Base-by-base conservation (phyloP, 2,888 invertebrate species). In the Ichneumoninae sp. region DNA sequence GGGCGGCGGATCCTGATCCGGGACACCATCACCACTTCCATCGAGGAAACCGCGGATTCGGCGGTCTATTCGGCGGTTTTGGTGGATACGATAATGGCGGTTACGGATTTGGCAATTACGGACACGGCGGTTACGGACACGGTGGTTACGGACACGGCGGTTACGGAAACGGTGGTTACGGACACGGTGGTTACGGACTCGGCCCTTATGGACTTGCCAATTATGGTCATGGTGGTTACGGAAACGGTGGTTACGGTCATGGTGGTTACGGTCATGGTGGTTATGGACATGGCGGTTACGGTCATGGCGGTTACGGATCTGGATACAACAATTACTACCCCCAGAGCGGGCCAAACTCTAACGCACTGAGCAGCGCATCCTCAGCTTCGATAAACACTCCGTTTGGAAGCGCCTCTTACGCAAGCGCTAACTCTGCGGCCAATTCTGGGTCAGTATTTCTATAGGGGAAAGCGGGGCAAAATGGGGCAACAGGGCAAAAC, bases 71-170 rank as follows among this genome's bases (percentile, higher is more conserved):
- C 16, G 89, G 86, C 54, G 89, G 86, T 52, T 88, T 78, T 33
- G 65, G 79, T 36, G 89, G 87, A 69, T 88, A 91, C 33, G 91
- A 86, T 82, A 91, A 86, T 86, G 92, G 85, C 90, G 69, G 70
- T 47, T 22, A 74, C 0, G 86, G 85, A 69, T 40, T 6, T 40
- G 40, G 40, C 40, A 5, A 2, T 40, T 40, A 40, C 40, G 40
- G 40, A 10, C 40, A 40, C 1, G 40, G 40, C 10, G 40, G 40
- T 40, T 40, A 40, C 40, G 40, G 40, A 40, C 40, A 40, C 8
- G 40, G 40, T 10, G 40, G 40, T 10, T 40, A 10, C 10, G 40
- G 40, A 10, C 40, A 40, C 8, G 40, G 40, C 0, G 40, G 40
- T 1, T 40, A 10, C 10, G 40, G 40, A 40, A 10, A 40, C 0